Evolutionary conservation across 1,140 invertebrate species (phyloP).

Genomic region (Helicoverpa zea): DNA sequence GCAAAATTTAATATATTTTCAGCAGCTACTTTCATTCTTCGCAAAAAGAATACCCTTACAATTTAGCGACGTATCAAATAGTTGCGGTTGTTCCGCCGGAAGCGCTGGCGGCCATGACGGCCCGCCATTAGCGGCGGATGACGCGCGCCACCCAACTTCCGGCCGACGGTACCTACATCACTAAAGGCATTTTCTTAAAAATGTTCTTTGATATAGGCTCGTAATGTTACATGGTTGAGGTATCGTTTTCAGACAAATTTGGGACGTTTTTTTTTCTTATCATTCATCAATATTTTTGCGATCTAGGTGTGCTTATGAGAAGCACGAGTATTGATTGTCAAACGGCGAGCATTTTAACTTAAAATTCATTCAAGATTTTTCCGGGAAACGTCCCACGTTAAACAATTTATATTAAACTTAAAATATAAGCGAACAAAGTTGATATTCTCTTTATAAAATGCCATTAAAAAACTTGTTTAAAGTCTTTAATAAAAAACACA

Average conservation of each 20-base stretch:
- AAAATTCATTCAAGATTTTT: too few species aligned
- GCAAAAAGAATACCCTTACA: constrained; percentile 26
- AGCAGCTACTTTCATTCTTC: background rate
- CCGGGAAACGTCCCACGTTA: too few species aligned
- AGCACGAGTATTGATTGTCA: too few species aligned
- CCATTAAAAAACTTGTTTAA: constrained; percentile 36
- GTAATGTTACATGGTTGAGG: background rate
- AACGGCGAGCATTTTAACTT: too few species aligned
- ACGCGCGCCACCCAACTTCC: constrained; percentile 44
- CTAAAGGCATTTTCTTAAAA: constrained; percentile 45
- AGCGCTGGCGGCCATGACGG: constrained; percentile 47
- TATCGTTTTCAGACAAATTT: background rate
- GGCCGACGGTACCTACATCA: constrained; percentile 35
- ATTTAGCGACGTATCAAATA: constrained; percentile 46
- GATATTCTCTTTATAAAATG: background rate
- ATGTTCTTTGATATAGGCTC: constrained; percentile 14
- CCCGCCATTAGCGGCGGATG: constrained; percentile 54
- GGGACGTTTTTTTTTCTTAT: background rate
- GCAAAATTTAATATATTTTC: background rate
- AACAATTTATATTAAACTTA: background rate
- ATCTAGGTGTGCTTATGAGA: background rate
- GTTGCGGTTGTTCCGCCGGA: constrained; percentile 45
- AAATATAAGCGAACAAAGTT: background rate
- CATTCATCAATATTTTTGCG: too few species aligned
- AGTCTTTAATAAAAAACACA: constrained; percentile 30